Evolutionary conservation across 2,888 invertebrate genomes (phyloP).

Genomic region (Drosophila histrio): DNA sequence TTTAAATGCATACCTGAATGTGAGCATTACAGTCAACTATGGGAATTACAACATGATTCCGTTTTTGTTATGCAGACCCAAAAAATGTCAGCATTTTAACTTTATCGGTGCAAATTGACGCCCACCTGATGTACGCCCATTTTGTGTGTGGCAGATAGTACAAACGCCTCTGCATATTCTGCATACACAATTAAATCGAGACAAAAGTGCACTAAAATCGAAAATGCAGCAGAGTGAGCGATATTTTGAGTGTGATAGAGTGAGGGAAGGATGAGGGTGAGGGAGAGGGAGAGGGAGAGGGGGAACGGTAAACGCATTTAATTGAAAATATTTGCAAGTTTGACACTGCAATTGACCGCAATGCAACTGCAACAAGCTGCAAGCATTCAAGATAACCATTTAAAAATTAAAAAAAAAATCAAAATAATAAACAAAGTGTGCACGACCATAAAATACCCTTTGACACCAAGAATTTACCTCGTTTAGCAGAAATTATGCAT

Average conservation of each 20-base stretch:
- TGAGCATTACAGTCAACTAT: slow-evolving; percentile 12
- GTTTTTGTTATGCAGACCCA: slow-evolving; percentile 37
- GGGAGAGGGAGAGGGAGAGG: neutral
- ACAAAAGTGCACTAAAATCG: slow-evolving; percentile 47
- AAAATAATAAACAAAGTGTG: neutral
- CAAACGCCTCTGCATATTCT: slow-evolving; percentile 29
- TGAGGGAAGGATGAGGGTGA: slow-evolving; percentile 1
- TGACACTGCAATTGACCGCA: slow-evolving; percentile 72
- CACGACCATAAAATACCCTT: slow-evolving; percentile 9
- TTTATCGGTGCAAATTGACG: slow-evolving; percentile 36
- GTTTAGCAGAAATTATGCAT: neutral
- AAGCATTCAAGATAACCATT: slow-evolving; percentile 38
- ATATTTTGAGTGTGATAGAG: neutral
- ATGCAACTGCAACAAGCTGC: slow-evolving; percentile 42
- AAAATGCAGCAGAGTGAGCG: slow-evolving; percentile 2
- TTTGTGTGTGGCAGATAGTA: slow-evolving; percentile 17
- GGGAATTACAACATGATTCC: slow-evolving; percentile 38
- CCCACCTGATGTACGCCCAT: slow-evolving; percentile 17
- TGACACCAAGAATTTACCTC: neutral
- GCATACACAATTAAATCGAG: slow-evolving; percentile 62
- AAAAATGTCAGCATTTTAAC: slow-evolving; percentile 50
- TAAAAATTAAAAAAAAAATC: slow-evolving; percentile 22
- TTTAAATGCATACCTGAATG: slow-evolving; percentile 49
- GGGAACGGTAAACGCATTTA: slow-evolving; percentile 54
- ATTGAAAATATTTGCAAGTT: slow-evolving; percentile 75